Conservation (phyloP, 2,888 invertebrate genomes). For the Mimumesa dahlbomi region DNA sequence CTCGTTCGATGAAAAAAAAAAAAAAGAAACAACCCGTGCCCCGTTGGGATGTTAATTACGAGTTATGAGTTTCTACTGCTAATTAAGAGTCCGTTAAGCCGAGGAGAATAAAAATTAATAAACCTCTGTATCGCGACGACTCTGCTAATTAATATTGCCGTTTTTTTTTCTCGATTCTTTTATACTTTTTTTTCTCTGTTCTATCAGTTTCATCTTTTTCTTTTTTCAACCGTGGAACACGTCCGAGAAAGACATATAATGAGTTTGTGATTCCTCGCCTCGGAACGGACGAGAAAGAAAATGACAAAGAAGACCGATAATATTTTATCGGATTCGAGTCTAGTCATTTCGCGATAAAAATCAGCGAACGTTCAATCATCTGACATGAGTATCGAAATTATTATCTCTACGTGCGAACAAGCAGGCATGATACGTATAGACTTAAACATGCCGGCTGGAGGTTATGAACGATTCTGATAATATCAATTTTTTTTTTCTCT, state of each 20-base stretch:
- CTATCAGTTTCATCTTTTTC: too few relatives aligned
- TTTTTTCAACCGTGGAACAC: not conserved
- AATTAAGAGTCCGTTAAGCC: constrained; percentile 47
- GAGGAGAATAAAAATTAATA: constrained; percentile 45
- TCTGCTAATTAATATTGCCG: constrained; percentile 36
- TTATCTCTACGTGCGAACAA: constrained; percentile 59
- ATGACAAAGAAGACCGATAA: constrained; percentile 23
- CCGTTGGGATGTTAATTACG: constrained; percentile 28
- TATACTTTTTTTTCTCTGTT: not conserved
- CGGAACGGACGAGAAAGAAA: not conserved
- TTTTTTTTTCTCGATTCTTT: not conserved
- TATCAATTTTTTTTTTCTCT: not conserved
- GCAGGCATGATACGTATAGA: constrained; percentile 17
- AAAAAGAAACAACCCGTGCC: constrained; percentile 30
- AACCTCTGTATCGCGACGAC: constrained; percentile 32
- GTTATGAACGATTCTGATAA: not conserved
- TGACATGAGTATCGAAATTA: constrained; percentile 18
- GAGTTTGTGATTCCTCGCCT: too few relatives aligned
- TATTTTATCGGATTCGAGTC: constrained; percentile 4
- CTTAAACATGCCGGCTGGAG: not conserved
- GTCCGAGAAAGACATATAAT: not conserved
- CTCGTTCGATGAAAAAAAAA: not conserved
- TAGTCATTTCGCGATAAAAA: constrained; percentile 19
- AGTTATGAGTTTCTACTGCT: constrained; percentile 6
- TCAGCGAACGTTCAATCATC: not conserved